phyloP scores from a whole-genome alignment of 2,113 vertebrate species.

The Pygoscelis antarcticus region DNA sequence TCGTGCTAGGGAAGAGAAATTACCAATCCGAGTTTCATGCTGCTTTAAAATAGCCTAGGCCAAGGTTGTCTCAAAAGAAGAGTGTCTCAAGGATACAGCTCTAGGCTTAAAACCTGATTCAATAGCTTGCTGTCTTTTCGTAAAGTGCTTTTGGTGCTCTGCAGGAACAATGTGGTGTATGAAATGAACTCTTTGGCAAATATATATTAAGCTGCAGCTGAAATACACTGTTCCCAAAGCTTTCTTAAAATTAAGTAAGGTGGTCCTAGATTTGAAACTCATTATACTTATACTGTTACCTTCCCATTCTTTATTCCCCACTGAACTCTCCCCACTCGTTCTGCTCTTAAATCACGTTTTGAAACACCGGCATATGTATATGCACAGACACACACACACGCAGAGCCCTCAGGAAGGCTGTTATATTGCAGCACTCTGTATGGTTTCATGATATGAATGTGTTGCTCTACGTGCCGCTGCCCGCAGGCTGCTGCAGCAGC shows the following conservation, averaged over 20 bases:
- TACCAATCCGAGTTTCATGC: background rate
- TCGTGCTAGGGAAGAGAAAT: background rate
- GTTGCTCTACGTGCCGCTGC: background rate
- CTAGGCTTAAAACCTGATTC: background rate
- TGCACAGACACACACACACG: background rate
- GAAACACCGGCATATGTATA: background rate
- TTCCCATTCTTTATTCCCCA: background rate
- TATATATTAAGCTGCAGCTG: constrained; percentile 9
- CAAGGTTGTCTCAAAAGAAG: constrained; percentile 18
- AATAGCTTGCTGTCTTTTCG: background rate
- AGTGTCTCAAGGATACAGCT: constrained; percentile 20
- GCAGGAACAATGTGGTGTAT: background rate
- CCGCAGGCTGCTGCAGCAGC: background rate
- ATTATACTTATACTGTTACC: background rate
- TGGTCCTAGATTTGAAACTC: background rate
- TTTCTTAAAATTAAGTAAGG: background rate
- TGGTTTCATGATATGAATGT: constrained; percentile 3
- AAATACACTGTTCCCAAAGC: background rate
- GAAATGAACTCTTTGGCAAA: background rate
- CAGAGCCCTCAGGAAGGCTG: background rate
- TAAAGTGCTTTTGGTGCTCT: background rate
- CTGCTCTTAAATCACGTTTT: background rate
- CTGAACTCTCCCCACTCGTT: background rate
- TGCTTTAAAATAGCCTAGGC: constrained; percentile 10
- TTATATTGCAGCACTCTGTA: fast-evolving